phyloP scores from a whole-genome alignment of 2,113 vertebrate genomes.

The Galeopterus variegatus region DNA sequence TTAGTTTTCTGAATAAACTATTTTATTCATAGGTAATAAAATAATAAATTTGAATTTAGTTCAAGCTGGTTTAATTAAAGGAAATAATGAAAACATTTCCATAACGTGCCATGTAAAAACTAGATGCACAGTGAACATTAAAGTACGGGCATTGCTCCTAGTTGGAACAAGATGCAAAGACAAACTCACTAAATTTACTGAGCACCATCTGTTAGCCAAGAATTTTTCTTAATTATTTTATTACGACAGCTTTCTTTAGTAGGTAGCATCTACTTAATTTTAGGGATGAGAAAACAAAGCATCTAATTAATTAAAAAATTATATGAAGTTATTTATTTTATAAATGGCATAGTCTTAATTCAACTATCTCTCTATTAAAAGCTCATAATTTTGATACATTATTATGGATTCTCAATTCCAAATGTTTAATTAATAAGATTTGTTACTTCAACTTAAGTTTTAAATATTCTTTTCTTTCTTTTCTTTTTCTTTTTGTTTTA shows the following conservation, averaged over 20 bases:
- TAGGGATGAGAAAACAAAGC: not conserved
- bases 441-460: not conserved
- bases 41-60: not conserved
- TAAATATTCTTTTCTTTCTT: conserved; percentile 22
- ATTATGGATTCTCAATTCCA: not conserved
- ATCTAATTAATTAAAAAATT: not conserved
- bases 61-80: not conserved
- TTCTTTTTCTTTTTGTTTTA: no score
- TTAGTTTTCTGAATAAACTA: conserved; percentile 16
- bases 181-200: not conserved
- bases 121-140: not conserved
- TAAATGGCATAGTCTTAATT: not conserved
- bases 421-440: not conserved
- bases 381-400: not conserved
- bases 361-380: not conserved
- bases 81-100: not conserved
- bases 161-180: not conserved
- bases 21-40: conserved; percentile 12
- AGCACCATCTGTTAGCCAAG: not conserved
- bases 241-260: not conserved
- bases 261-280: not conserved
- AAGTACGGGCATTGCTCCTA: not conserved
- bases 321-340: not conserved
- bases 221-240: not conserved
- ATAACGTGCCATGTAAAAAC: not conserved